Base-by-base conservation (phyloP, 1,140 invertebrate species). In the Drosophila nannoptera region DNA sequence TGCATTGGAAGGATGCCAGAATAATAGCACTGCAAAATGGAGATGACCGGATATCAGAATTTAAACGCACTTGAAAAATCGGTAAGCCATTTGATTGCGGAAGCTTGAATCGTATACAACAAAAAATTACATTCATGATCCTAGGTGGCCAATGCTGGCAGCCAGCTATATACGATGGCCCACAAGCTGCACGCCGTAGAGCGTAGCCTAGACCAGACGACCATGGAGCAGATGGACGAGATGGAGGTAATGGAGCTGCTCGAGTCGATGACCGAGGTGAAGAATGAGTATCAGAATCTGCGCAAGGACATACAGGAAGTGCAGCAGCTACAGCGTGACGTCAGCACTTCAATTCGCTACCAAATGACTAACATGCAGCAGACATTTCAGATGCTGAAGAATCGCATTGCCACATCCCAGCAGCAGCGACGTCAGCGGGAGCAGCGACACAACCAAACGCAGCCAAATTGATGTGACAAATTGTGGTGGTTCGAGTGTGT, bases 291-390 rank as follows among this genome's bases (percentile, higher is more conserved):
- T 75, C 90, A 92, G 73, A 91, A 90, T 16, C 81, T 92, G 45
- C 90, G 91, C 49, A 90, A 92, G 87, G 92, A 92, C 80, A 91
- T 92, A 66, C 88, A 90, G 42, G 92, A 92, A 66, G 90, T 92
- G 69, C 92, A 92, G 54, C 91, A 92, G 68, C 76, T 92, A 50
- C 92, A 92, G 70, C 92, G 91, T 73, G 91, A 92, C 87, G 88
- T 92, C 61, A 91, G 91, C 35, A 91, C 90, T 75, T 91, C 91
- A 8, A 89, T 92, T 53, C 87, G 86, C 49, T 88, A 75, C 71
- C 87, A 89, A 35, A 89, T 89, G 88, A 74, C 77, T 48, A 75
- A 54, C 56, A 89, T 89, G 88, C 81, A 88, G 60, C 80, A 87
- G 43, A 89, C 88, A 7, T 89, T 89, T 48, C 77, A 87, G 31